Evolutionary conservation across 2,888 invertebrate genomes (phyloP).

Genomic region (Oxycera nigricornis): DNA sequence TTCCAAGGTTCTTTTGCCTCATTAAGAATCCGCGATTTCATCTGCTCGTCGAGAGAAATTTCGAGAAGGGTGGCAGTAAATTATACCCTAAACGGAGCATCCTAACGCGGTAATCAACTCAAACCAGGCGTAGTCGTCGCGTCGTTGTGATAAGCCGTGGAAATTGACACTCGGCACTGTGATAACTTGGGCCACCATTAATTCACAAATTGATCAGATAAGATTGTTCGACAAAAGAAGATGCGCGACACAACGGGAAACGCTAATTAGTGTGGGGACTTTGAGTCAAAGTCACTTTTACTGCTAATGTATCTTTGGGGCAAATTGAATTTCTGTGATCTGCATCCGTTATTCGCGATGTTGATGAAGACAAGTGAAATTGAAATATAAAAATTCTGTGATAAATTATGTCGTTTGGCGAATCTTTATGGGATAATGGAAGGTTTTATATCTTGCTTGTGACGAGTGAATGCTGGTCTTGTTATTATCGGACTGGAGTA

Average conservation of each 20-base stretch:
- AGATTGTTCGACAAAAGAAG: constrained; percentile 30
- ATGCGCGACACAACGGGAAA: constrained; percentile 29
- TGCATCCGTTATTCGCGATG: constrained; percentile 29
- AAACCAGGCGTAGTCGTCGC: constrained; percentile 8
- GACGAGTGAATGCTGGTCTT: background rate
- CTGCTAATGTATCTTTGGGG: constrained; percentile 14
- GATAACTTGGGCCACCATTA: constrained; percentile 42
- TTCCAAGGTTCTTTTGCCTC: constrained; percentile 39
- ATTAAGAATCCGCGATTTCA: constrained; percentile 14
- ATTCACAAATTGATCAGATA: constrained; percentile 45
- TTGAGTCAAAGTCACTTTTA: background rate
- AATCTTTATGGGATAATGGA: background rate
- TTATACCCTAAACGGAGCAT: constrained; percentile 3
- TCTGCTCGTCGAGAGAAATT: constrained; percentile 4
- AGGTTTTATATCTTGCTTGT: background rate
- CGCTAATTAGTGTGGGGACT: constrained; percentile 29
- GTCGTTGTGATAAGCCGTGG: constrained; percentile 24
- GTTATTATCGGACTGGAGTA: background rate
- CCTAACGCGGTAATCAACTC: constrained; percentile 28
- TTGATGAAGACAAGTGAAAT: constrained; percentile 7
- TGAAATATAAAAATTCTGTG: constrained; percentile 12
- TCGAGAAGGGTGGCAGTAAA: constrained; percentile 8
- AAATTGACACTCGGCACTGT: constrained; percentile 39
- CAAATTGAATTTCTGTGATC: constrained; percentile 41
- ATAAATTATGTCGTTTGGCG: constrained; percentile 14